Conservation (phyloP, 2,113 vertebrate genomes). For the Nicator chloris region DNA sequence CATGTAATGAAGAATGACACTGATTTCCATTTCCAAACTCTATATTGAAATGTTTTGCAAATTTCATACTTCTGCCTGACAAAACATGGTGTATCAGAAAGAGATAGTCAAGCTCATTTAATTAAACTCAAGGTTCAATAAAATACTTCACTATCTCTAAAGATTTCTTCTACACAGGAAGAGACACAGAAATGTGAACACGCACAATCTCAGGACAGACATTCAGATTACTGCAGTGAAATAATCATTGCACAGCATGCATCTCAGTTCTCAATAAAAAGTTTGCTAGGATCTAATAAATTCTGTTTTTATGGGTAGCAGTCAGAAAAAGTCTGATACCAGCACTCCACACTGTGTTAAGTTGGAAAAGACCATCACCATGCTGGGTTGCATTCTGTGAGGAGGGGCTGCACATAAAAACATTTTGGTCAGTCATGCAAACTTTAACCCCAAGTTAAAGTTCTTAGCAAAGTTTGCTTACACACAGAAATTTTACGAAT, state of each 20-base stretch:
- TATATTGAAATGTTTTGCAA: neutral
- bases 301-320: neutral
- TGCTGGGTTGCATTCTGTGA: neutral
- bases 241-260: neutral
- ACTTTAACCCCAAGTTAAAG: neutral
- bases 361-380: neutral
- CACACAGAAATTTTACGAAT: neutral
- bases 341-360: neutral
- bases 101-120: neutral
- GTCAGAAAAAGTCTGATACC: neutral
- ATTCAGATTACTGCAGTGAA: conserved; percentile 17
- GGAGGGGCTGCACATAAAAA: neutral
- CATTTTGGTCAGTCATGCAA: neutral
- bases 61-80: neutral
- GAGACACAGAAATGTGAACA: neutral
- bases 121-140: conserved; percentile 22
- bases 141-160: neutral
- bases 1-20: neutral
- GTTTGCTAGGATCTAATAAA: neutral
- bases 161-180: neutral
- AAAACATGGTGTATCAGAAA: neutral
- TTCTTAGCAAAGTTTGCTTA: neutral
- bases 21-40: neutral
- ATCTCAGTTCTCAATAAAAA: neutral
- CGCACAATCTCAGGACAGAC: neutral